Evolutionary conservation across 2,113 vertebrate species (phyloP), one percentile per base, ranked within the genome.

Genomic region (Bubo scandiacus): DNA sequence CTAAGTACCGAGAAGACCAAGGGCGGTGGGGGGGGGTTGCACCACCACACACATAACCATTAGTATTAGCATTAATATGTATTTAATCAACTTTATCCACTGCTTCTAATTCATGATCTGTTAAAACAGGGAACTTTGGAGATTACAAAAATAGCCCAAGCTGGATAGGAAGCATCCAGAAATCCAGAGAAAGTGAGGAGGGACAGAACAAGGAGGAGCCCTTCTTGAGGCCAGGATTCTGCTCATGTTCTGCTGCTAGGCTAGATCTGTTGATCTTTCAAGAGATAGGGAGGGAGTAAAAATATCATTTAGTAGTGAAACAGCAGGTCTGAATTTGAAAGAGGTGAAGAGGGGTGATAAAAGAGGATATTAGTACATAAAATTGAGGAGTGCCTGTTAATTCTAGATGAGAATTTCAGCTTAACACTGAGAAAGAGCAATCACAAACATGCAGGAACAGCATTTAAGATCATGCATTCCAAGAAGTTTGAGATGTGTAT

Each of bases 401-500:
- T 77, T 65, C 49, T 45, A 45, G 42, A 21, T 8, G 5, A 67
- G 8, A 81, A 67, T 67, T 91, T 83, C 40, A 13, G 25, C 2
- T 88, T 78, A 40, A 30, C 38, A 9, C 23, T 62, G 34, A 42
- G 43, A 74, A 45, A 43, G 21, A 75, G 13, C 42, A 54, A 78
- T 22, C 3, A 3, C 30, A 86, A 49, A 62, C 4, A 4, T 1
- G 6, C 0, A 0, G 8, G 36, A 82, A 19, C 43, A 80, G 5
- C 47, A 52, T 4, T 32, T 49, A 8, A 8, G 52, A 6, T 10
- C 32, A 10, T 9, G 20, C 23, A 8, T 49, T 72, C 52, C 62
- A 20, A 2, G 15, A 58, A 18, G 49, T 62, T 42, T 12, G 21
- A 87, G 65, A 12, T 22, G 23, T 9, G n/a, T 20, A 36, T 6